phyloP scores from a whole-genome alignment of 2,797 vertebrate species.

The Falco peregrinus region DNA sequence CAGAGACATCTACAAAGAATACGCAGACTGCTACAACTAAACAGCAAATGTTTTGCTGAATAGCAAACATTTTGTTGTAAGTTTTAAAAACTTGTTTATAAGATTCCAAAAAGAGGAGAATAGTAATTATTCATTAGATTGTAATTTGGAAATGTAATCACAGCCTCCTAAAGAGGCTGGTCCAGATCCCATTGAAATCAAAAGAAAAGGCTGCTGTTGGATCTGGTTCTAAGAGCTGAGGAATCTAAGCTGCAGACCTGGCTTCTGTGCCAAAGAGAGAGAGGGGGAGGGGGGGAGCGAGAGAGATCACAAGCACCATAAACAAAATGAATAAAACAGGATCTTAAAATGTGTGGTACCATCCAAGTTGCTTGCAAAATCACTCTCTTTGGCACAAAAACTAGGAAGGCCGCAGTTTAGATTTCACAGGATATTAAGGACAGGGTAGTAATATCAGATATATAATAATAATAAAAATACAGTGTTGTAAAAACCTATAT shows the following conservation, averaged over 20 bases:
- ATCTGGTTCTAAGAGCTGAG: slow-evolving; percentile 57
- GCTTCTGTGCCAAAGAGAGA: slow-evolving; percentile 40
- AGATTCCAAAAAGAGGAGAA: slow-evolving; percentile 25
- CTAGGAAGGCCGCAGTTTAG: slow-evolving; percentile 37
- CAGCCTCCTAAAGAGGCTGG: slow-evolving; percentile 13
- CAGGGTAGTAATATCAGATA: slow-evolving; percentile 56
- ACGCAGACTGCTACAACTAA: not conserved
- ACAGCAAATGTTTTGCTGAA: slow-evolving; percentile 34
- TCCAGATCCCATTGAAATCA: slow-evolving; percentile 52
- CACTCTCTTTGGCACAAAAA: slow-evolving; percentile 37
- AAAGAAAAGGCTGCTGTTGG: slow-evolving; percentile 57
- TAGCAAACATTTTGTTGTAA: slow-evolving; percentile 10
- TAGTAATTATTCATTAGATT: slow-evolving; percentile 34
- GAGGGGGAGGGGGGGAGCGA: not conserved
- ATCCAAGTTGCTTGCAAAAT: slow-evolving; percentile 63
- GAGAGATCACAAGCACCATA: slow-evolving; percentile 53
- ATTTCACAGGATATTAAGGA: slow-evolving; percentile 72
- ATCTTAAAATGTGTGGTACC: slow-evolving; percentile 42
- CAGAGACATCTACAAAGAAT: not conserved
- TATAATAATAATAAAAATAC: slow-evolving; percentile 54
- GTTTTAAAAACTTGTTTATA: slow-evolving; percentile 38
- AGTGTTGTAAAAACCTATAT: slow-evolving; percentile 34
- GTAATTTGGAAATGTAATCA: slow-evolving; percentile 55
- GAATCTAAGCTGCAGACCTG: slow-evolving; percentile 66
- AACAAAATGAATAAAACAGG: slow-evolving; percentile 66